These are phyloP conservation scores for Misgurnus mizolepis DNA, from an alignment of 2,113 vertebrate species.

Conservation along the genomic window DNA sequence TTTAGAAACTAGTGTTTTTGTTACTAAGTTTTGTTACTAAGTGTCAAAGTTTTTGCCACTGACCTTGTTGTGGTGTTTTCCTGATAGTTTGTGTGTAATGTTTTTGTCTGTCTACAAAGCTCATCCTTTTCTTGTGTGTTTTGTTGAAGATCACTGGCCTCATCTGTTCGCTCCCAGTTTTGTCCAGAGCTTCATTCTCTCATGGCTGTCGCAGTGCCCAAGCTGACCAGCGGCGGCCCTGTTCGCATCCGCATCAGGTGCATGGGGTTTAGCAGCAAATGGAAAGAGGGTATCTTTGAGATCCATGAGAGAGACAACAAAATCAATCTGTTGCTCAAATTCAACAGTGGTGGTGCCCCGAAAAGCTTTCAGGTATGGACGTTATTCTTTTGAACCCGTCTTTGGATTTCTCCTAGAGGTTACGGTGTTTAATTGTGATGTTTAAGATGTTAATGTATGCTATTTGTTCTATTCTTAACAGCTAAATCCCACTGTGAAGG, in stretches of 20 bases:
- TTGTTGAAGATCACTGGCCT: constrained; percentile 22
- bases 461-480: constrained; percentile 61
- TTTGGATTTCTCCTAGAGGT: no score
- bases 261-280: constrained; percentile 87
- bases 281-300: constrained; percentile 96
- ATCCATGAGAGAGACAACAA: constrained; percentile 95
- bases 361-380: constrained; percentile 88
- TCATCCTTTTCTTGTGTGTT: not conserved
- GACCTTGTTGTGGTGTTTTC: no score
- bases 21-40: no score
- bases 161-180: constrained; percentile 19
- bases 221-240: constrained; percentile 80
- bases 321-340: constrained; percentile 85
- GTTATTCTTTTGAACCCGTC: not conserved
- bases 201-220: constrained; percentile 76
- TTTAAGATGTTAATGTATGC: not conserved
- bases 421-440: not conserved
- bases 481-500: constrained; percentile 95
- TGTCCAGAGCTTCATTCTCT: constrained; percentile 42
- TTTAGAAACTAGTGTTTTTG: no score
- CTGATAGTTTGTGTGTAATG: not conserved
- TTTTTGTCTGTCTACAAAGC: not conserved
- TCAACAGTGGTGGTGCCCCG: constrained; percentile 85
- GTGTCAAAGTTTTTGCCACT: no score
- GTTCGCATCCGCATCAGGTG: constrained; percentile 83